Evolutionary conservation across 1,140 invertebrate genomes (phyloP), one percentile per base, ranked within the genome.

Genomic region (Camponotus floridanus): DNA sequence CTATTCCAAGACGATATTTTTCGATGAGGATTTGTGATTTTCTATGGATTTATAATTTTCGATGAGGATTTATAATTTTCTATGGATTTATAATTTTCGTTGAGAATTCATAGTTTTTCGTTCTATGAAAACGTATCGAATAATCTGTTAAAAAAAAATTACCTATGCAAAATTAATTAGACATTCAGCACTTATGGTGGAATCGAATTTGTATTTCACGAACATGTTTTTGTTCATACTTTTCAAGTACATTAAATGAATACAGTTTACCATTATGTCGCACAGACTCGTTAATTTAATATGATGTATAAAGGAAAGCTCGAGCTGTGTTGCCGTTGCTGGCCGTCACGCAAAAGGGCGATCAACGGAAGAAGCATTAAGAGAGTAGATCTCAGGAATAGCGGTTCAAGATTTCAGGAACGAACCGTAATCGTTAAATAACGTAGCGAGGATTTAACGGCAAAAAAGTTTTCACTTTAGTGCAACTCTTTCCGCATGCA

Each of bases 321-420:
- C 21, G 61, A 59, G 36, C n/a, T 61, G 9, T 45, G 36, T 59
- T 59, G 48, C 67, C 36, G 67, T 59, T 70, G 67, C 15, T 13
- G 26, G 68, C 7, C 68, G 79, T 74, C 79, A 83, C 79, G 79
- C 70, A 33, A 73, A 73, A 51, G 39, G 64, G 65, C 45, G 78
- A 88, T 86, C 62, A 87, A 85, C 64, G 33, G 67, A 81, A 80
- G 80, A 76, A 67, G 61, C 71, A 87, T 87, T 85, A 87, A 70
- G 55, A 83, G 67, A 83, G 67, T 48, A 67, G 81, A 85, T 84
- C 62, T 85, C 70, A 33, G 48, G 36, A 87, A 70, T 70, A 85
- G 48, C 86, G 71, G 62, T 73, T 68, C 70, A 71, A 73, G 87
- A 86, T 86, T 88, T 79, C 64, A 67, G 65, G 65, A 85, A 76